Evolutionary conservation across 2,888 invertebrate genomes (phyloP).

Genomic region (Biston stratarius): DNA sequence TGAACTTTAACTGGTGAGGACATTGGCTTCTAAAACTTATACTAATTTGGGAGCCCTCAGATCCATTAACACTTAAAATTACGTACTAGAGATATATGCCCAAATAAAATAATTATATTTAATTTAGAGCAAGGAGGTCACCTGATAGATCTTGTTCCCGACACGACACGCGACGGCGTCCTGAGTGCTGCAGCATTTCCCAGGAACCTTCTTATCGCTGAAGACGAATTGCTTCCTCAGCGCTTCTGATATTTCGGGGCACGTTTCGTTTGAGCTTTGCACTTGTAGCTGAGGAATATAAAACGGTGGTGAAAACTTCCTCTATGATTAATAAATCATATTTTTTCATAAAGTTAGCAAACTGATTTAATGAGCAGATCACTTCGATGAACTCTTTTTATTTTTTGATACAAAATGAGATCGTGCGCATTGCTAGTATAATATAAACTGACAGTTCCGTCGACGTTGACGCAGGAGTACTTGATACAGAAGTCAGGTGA

Average conservation of each 20-base stretch:
- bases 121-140: conserved; percentile 44
- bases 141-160: conserved; percentile 77
- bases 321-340: too few species aligned
- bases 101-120: not conserved
- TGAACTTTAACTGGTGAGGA: too few species aligned
- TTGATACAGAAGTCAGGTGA: conserved; percentile 88
- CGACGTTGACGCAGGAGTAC: conserved; percentile 85
- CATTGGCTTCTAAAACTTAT: too few species aligned
- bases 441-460: conserved; percentile 80
- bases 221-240: conserved; percentile 80
- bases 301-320: not conserved
- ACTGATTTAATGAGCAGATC: too few species aligned
- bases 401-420: not conserved
- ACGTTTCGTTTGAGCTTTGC: conserved; percentile 81
- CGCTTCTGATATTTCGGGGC: conserved; percentile 78
- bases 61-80: too few species aligned
- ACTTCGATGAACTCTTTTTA: too few species aligned
- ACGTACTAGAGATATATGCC: too few species aligned
- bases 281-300: conserved; percentile 81
- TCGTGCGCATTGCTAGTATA: too few species aligned
- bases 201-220: conserved; percentile 72
- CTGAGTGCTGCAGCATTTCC: conserved; percentile 86
- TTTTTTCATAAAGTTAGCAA: too few species aligned
- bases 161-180: conserved; percentile 86
- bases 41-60: too few species aligned